Evolutionary conservation across 2,888 invertebrate species (phyloP), one percentile per base, ranked within the genome.

Genomic region (Drosophila colorata): DNA sequence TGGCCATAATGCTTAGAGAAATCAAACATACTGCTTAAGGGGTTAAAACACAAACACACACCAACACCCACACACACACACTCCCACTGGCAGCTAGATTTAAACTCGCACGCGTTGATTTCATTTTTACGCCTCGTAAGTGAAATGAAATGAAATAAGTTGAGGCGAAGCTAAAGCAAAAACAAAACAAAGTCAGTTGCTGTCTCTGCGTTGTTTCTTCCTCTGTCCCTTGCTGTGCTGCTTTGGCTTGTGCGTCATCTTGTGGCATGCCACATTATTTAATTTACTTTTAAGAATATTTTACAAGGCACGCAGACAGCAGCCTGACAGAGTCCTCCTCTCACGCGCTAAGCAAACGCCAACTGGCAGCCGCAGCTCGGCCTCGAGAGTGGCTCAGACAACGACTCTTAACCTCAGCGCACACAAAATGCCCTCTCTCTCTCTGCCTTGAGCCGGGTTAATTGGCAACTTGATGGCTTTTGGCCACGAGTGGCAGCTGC

Each of bases 241-340:
- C 28, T 35, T 35, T 59, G 63, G 64, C 64, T 71, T 68, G 57
- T 55, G 77, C 55, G 56, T 61, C 76, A 65, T 69, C 70, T 78
- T 82, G 88, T 69, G 88, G 87, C 78, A 86, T 74, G 87, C 87
- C 87, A 83, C 89, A 86, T 87, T 87, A 83, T 84, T 84, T 88
- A 86, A 87, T 88, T 85, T 88, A 81, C 78, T 80, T 88, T 83
- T 76, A 81, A 76, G 87, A 66, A 80, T 77, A 85, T 71, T 74
- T 78, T 76, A 69, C 65, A 74, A 66, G 73, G 51, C 69, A 72
- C 49, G 57, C 81, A 66, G 47, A 55, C 64, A 61, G 51, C 52
- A 53, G 23, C 25, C 57, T 47, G 47, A 46, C 64, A 47, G 60
- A 33, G 33, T 13, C 31, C 31, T 47, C 55, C 44, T 20, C 20